These are phyloP conservation scores for Cyrtonyx montezumae DNA, from an alignment of 2,113 vertebrate species.

Conservation along the genomic window DNA sequence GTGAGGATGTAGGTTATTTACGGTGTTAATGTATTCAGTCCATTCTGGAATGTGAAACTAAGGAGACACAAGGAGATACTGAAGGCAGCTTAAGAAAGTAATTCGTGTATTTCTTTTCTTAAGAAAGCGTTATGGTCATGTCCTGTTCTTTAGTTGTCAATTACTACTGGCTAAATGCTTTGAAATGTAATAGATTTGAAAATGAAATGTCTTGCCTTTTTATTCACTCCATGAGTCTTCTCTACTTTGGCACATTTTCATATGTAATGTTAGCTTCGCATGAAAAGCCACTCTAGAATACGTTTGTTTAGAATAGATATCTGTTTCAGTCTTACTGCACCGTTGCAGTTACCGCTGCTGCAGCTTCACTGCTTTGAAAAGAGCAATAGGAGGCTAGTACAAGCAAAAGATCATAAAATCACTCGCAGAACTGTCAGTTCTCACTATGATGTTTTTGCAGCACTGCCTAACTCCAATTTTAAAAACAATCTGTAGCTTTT, in stretches of 20 bases:
- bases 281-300: neutral
- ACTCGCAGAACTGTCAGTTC: neutral
- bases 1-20: neutral
- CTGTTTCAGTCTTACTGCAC: neutral
- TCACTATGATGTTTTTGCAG: neutral
- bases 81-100: neutral
- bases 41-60: constrained; percentile 4
- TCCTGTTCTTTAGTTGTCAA: constrained; percentile 6
- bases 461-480: neutral
- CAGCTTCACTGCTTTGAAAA: neutral
- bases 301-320: neutral
- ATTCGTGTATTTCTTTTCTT: neutral
- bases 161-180: neutral
- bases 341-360: neutral
- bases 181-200: constrained; percentile 21
- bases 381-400: neutral
- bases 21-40: neutral
- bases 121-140: neutral
- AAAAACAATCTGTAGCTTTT: neutral
- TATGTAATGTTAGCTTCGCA: neutral
- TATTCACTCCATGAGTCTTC: neutral
- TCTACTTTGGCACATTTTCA: neutral
- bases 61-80: neutral
- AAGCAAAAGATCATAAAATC: neutral
- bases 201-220: neutral